Evolutionary conservation across 2,113 vertebrate genomes (phyloP).

Genomic region (Mesitornis unicolor): DNA sequence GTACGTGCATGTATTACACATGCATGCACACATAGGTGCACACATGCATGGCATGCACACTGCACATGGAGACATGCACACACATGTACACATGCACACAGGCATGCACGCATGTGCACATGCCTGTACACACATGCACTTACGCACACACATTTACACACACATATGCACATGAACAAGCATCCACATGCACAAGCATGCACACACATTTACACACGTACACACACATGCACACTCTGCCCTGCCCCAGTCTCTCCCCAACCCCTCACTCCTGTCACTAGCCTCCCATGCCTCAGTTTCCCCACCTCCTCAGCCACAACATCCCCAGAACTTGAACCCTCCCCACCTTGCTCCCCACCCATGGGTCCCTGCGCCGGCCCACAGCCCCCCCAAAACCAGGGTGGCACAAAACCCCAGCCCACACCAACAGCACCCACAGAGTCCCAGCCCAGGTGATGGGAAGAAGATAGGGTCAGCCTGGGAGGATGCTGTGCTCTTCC

Average conservation of each 20-base stretch:
- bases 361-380: not conserved
- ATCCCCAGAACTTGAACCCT: not conserved
- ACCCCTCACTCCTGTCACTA: not conserved
- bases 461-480: not conserved
- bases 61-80: not conserved
- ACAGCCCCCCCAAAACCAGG: not conserved
- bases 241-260: not conserved
- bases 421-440: not conserved
- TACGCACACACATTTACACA: no score
- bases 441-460: no score
- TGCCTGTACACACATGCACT: no score
- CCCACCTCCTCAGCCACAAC: not conserved
- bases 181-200: no score
- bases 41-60: not conserved
- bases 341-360: not conserved
- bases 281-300: not conserved
- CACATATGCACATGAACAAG: no score
- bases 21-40: fast-evolving
- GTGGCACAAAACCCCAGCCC: no score
- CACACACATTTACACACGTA: no score
- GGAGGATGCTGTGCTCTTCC: not conserved
- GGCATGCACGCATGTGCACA: no score
- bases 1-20: fast-evolving
- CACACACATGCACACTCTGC: not conserved
- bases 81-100: not conserved